These are phyloP conservation scores for Salminus brasiliensis DNA, from an alignment of 2,113 vertebrate genomes.

Conservation along the genomic window DNA sequence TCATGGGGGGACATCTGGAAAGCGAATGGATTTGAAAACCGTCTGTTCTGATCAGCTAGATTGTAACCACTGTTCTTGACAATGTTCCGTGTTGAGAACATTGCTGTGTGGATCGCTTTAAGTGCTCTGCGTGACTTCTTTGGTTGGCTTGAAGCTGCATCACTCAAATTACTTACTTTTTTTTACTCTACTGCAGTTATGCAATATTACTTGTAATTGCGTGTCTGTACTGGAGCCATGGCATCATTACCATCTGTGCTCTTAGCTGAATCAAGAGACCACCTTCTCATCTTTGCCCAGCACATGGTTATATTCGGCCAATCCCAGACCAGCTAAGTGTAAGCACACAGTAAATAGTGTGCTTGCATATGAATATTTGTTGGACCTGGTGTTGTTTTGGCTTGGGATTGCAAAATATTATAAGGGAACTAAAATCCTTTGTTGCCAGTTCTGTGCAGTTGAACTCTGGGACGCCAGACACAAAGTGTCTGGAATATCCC, in stretches of 20 bases:
- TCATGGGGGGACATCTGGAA: neutral
- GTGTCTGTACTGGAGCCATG: neutral
- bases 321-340: neutral
- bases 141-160: neutral
- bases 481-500: too few species aligned
- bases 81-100: neutral
- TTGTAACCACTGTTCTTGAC: neutral
- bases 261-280: too few species aligned
- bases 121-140: too few species aligned
- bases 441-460: too few species aligned
- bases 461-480: too few species aligned
- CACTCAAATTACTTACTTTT: neutral
- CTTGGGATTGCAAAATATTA: neutral
- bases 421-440: neutral
- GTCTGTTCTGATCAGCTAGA: neutral
- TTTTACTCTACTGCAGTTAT: neutral
- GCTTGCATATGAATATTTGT: neutral
- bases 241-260: neutral
- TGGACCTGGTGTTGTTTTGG: neutral
- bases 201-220: neutral
- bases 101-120: neutral
- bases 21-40: neutral
- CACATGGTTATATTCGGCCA: conserved; percentile 22
- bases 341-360: too few species aligned
- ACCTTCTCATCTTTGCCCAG: conserved; percentile 16